Base-by-base conservation (phyloP, 2,113 vertebrate species). In the Periophthalmus modestus region DNA sequence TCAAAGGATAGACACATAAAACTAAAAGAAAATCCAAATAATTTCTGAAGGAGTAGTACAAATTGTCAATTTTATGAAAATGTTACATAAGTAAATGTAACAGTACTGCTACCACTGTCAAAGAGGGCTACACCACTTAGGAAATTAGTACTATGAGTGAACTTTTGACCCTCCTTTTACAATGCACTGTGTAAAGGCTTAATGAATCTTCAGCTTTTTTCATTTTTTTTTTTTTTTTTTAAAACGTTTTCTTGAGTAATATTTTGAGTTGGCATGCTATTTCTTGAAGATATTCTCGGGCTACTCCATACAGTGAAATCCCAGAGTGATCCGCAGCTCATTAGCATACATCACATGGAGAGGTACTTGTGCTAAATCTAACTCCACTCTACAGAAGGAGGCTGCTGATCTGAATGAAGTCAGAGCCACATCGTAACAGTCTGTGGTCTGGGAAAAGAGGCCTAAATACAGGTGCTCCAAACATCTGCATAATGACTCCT, bases 341-440 rank as follows among this genome's bases (percentile, higher is more conserved):
- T 82, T 84, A 79, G 66, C 79, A 86, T 82, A 1, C 81, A 82
- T 73, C 79, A 74, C 36, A 83, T 14, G 33, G 67, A 73, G 70
- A 73, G 70, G 73, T 81, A 69, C 73, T 83, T 76, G 47, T 75
- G 74, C 54, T 73, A 63, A 68, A 61, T 82, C 63, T 28, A 75
- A 71, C 57, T 28, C 46, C 66, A 63, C 66, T 73, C 66, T n/a
- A 68, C 36, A 66, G 47, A 69, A 69, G 70, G 69, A n/a, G 59
- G 75, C 68, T 71, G 70, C 52, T 83, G 81, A 81, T 81, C 3
- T 76, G 18, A 69, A 62, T 11, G 2, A 28, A 19, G 59, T 70
- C 76, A 83, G 78, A 66, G 75, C 72, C 63, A 43, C 71, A 33
- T 19, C 7, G 50, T 34, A 19, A 52, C 48, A 52, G 48, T 52